These are phyloP conservation scores for Cyprinodon diabolis DNA, from an alignment of 2,797 vertebrate species.

Conservation along the genomic window DNA sequence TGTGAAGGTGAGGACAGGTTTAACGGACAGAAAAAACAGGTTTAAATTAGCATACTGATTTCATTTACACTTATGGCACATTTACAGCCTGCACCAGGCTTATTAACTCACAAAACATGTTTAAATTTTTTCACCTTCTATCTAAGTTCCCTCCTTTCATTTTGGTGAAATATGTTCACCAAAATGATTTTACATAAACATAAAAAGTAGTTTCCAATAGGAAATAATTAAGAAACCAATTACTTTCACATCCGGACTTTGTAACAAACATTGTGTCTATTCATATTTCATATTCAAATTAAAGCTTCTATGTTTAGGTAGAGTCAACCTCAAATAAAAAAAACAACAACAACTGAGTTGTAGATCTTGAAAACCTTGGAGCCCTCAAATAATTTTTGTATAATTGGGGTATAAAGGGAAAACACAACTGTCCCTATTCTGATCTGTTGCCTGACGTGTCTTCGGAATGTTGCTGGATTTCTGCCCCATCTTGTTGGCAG, in stretches of 20 bases:
- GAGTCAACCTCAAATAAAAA: slow-evolving; percentile 9
- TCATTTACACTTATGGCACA: slow-evolving; percentile 13
- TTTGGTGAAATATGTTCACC: slow-evolving; percentile 26
- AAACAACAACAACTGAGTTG: slow-evolving; percentile 11
- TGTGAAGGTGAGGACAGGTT: slow-evolving; percentile 24
- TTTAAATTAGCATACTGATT: slow-evolving; percentile 19
- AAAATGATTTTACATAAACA: slow-evolving; percentile 45
- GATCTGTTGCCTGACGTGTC: too few species aligned
- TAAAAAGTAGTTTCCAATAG: slow-evolving; percentile 26
- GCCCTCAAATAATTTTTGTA: background rate
- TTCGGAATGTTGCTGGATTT: too few species aligned
- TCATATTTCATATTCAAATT: slow-evolving; percentile 11
- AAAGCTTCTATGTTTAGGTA: slow-evolving; percentile 33
- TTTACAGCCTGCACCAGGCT: slow-evolving; percentile 5
- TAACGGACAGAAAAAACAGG: slow-evolving; percentile 30
- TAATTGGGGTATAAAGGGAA: background rate
- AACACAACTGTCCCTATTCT: background rate
- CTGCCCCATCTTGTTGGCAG: too few species aligned
- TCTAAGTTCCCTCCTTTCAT: slow-evolving; percentile 8
- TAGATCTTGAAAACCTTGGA: background rate
- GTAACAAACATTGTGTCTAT: slow-evolving; percentile 1
- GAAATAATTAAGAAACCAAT: slow-evolving; percentile 45
- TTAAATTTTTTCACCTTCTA: slow-evolving; percentile 4
- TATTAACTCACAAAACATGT: background rate
- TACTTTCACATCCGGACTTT: slow-evolving; percentile 30